These are phyloP conservation scores for Nycticebus coucang DNA, from an alignment of 2,113 vertebrate species.

Conservation along the genomic window DNA sequence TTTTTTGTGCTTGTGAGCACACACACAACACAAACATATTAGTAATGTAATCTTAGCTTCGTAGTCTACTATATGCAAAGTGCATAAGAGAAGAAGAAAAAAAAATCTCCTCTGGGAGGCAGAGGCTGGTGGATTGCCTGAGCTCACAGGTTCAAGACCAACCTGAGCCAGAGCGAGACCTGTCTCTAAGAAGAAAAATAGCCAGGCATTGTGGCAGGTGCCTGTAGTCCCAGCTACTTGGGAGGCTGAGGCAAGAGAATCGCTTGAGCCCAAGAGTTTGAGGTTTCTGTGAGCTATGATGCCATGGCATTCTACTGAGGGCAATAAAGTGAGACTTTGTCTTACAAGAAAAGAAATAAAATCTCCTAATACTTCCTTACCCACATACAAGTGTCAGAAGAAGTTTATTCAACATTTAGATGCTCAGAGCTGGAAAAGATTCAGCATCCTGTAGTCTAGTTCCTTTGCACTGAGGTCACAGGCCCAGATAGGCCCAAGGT, in stretches of 20 bases:
- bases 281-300: no score
- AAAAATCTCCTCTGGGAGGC: background rate
- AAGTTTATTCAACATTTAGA: background rate
- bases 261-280: no score
- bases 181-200: no score
- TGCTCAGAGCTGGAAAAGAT: background rate
- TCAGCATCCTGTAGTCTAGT: background rate
- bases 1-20: background rate
- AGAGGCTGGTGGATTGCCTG: no score
- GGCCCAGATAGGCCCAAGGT: constrained; percentile 50
- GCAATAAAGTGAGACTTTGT: no score
- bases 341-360: background rate
- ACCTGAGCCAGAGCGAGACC: no score
- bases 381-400: background rate
- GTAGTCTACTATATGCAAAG: constrained; percentile 8
- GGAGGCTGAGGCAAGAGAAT: no score
- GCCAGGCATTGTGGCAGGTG: no score
- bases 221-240: no score
- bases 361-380: background rate
- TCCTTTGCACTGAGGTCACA: background rate
- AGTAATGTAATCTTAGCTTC: background rate
- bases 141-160: no score
- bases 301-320: no score
- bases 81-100: background rate
- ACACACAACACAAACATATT: background rate